Evolutionary conservation across 2,888 invertebrate genomes (phyloP), one percentile per base, ranked within the genome.

Genomic region (Ornithoptera priamus): DNA sequence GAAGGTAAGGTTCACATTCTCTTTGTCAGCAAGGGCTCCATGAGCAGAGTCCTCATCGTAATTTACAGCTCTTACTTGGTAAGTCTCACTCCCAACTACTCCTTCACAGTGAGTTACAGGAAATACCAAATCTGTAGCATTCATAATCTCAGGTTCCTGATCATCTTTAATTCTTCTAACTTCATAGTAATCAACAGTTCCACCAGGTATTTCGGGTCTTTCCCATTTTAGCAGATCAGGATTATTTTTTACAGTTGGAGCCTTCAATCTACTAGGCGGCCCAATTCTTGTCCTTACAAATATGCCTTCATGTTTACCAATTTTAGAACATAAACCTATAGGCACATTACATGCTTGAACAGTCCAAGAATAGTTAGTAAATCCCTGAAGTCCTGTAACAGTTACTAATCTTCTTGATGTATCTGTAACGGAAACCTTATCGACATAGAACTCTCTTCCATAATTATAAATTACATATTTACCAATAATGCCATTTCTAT

Each of bases 401-500:
- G 75, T 83, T 6, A 85, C 75, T 73, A 76, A 75, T 74, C 85
- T 85, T 75, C 82, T 81, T 15, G 78, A 73, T 70, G 80, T 81
- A 72, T 84, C 83, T 73, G 80, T 82, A 69, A 82, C 82, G 69
- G 80, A 76, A n/a, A 84, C 80, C 73, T 79, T 82, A 60, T 82
- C 82, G 70, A 78, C 77, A 74, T 73, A 73, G 65, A 82, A 76
- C 72, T 85, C 79, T 70, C 78, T 75, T 42, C 75, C 90, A 81
- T 93, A 93, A 73, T 93, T 90, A 69, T 81, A 83, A 72, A 97
- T 91, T 8, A 93, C 89, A 85, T 97, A 97, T 76, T 94, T 93
- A 50, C 93, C 93, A 67, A 97, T 92, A 24, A 94, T 90, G 0
- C 98, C 97, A 89, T 98, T 98, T 78, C 94, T 93, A 30, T 93